Evolutionary conservation across 23 tunicate genomes (phyloP), one percentile per base, ranked within the genome.

Genomic region (Diplosoma virens): DNA sequence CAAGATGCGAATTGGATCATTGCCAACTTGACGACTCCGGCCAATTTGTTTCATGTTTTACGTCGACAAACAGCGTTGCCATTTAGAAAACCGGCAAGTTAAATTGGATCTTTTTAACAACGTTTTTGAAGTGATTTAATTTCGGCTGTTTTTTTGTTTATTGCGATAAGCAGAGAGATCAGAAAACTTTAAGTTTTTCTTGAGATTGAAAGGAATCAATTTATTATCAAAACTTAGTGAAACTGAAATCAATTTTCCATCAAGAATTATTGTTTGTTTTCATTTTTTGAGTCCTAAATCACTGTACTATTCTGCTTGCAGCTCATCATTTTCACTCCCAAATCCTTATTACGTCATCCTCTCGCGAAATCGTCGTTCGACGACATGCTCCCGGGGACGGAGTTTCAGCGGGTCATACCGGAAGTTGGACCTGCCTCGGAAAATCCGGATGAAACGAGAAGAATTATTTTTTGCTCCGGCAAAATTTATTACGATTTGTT

Each of bases 1-100:
- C 89, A 88, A 65, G 92, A 85, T 30, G 86, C 95, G 20, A 94
- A 94, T 77, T 94, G 99, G 99, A 94, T 94, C 78, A 94, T 94
- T 67, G 87, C 87, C 64, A 94, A 94, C 78, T 73, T 82, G 26
- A 88, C 99, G 1, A 94, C 95, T 1, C 99, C 99, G 7, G 99
- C 99, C 56, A 94, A 94, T 50, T 64, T 82, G 31, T 82, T 74
- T 59, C 99, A 94, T 54, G 81, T 93, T 23, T 79, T 87, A 47
- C 73, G 95, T 29, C 67, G 99, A 79, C 99, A 94, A 75, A 54
- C 36, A 25, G 95, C 95, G 6, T 72, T 94, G 86, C 95, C 99
- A 17, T 94, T 87, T 76, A 67, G 99, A 67, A 94, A 94, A 83
- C 99, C 99, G 76, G 97, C 85, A 48, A 65, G 36, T 54, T 17